Percentiles rank a stretch among this genome's conserved stretches.
phyloP scores from a whole-genome alignment of 35 echinoderm and acorn worm species.

The Stichopus chloronotus region DNA sequence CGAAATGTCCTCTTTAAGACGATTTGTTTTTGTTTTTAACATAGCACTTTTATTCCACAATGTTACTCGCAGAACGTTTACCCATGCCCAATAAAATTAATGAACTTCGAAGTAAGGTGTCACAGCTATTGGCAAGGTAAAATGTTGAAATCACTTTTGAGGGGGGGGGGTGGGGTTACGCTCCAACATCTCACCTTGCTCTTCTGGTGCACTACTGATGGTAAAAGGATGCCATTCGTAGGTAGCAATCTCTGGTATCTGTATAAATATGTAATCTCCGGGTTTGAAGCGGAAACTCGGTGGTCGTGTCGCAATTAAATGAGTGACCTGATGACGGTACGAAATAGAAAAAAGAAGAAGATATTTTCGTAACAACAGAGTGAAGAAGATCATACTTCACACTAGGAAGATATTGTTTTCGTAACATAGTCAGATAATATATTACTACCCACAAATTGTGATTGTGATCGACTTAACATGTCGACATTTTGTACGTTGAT shows the following conservation, averaged over 20 bases:
- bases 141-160: no score
- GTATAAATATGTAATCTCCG: constrained; percentile 92
- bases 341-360: constrained; percentile 2
- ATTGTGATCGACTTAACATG: no score
- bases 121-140: no score
- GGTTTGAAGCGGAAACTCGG: constrained; percentile 84
- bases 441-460: neutral
- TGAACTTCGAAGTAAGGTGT: no score
- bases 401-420: neutral
- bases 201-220: constrained; percentile 95
- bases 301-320: constrained; percentile 88
- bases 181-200: constrained; percentile 89
- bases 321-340: constrained; percentile 77
- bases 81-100: no score
- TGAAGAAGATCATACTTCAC: neutral
- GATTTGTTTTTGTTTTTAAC: no score
- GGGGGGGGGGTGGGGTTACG: no score
- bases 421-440: neutral
- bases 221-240: constrained; percentile 99
- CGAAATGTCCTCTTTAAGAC: no score
- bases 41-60: no score
- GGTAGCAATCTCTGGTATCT: constrained; percentile 92
- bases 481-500: no score
- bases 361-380: neutral
- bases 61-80: no score